Evolutionary conservation across 2,797 vertebrate genomes (phyloP).

Genomic region (Catostomus latipinnis): DNA sequence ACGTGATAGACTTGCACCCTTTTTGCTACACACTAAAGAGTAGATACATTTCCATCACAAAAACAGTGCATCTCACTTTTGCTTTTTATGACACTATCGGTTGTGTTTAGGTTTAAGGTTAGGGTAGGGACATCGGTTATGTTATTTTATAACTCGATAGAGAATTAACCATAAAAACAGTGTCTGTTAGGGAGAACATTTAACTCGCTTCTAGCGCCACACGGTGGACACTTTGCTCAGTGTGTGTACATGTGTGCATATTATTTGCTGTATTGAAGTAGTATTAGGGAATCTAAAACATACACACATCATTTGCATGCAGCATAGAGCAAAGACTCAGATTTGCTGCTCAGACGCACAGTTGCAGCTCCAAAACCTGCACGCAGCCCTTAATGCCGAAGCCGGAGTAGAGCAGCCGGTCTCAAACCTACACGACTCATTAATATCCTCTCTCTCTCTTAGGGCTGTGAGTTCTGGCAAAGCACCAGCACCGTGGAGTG

Average conservation of each 20-base stretch:
- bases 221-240: conserved; percentile 79
- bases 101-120: too few species aligned
- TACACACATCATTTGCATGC: conserved; percentile 60
- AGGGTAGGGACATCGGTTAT: too few species aligned
- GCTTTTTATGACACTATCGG: too few species aligned
- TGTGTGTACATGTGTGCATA: conserved; percentile 9
- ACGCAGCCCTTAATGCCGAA: too few species aligned
- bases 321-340: conserved; percentile 1
- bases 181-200: conserved; percentile 54
- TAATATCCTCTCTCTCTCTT: conserved; percentile 62
- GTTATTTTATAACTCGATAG: not conserved
- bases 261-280: conserved; percentile 60
- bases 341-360: too few species aligned
- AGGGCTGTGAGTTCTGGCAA: conserved; percentile 69
- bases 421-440: conserved; percentile 67
- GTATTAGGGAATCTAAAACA: conserved; percentile 71
- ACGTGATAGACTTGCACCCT: too few species aligned
- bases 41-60: too few species aligned
- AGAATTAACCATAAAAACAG: too few species aligned
- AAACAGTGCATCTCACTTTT: too few species aligned
- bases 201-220: too few species aligned
- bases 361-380: too few species aligned
- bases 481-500: conserved; percentile 71
- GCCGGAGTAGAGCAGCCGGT: conserved; percentile 7
- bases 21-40: too few species aligned